A percentile compares a stretch with the other conserved stretches of the same genome.
Evolutionary conservation across 1,140 invertebrate species (phyloP).

Genomic region (Periplaneta americana): DNA sequence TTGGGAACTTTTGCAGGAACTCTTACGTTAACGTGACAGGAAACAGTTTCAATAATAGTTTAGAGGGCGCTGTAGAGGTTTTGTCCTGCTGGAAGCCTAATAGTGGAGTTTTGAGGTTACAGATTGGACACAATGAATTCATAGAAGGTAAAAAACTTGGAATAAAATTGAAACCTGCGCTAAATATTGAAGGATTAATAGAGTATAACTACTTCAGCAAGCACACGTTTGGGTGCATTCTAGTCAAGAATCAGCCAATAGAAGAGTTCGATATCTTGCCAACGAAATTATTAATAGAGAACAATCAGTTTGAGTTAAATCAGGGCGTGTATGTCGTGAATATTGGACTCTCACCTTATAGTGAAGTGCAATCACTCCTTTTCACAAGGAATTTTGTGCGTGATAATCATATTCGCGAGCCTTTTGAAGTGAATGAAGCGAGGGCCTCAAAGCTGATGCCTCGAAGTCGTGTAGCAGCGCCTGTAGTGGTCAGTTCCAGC

Average conservation of each 20-base stretch:
- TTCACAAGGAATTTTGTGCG: constrained; percentile 87
- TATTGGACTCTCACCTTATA: constrained; percentile 81
- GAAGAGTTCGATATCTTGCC: constrained; percentile 59
- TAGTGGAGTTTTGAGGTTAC: constrained; percentile 48
- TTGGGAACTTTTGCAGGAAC: constrained; percentile 69
- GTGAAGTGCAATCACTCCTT: constrained; percentile 67
- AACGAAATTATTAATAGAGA: constrained; percentile 67
- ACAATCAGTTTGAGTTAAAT: constrained; percentile 88
- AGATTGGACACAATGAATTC: constrained; percentile 84
- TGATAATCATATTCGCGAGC: constrained; percentile 82
- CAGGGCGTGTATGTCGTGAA: constrained; percentile 81
- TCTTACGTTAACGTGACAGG: constrained; percentile 80
- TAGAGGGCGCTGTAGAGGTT: constrained; percentile 69
- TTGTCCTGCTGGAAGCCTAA: constrained; percentile 64
- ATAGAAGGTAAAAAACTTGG: constrained; percentile 68
- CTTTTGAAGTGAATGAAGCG: constrained; percentile 63
- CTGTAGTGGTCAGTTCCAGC: constrained; percentile 82
- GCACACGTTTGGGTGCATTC: constrained; percentile 75
- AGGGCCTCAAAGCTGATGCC: constrained; percentile 64
- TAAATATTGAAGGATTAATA: constrained; percentile 73
- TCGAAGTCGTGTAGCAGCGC: constrained; percentile 81
- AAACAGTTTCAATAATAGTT: constrained; percentile 73
- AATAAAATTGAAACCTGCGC: constrained; percentile 74
- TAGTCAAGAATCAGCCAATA: constrained; percentile 81
- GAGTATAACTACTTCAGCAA: constrained; percentile 84